A percentile compares a stretch with the other conserved stretches of the same genome.
These are phyloP conservation scores for Agrilus planipennis DNA, from an alignment of 1,140 invertebrate genomes.

Conservation along the genomic window DNA sequence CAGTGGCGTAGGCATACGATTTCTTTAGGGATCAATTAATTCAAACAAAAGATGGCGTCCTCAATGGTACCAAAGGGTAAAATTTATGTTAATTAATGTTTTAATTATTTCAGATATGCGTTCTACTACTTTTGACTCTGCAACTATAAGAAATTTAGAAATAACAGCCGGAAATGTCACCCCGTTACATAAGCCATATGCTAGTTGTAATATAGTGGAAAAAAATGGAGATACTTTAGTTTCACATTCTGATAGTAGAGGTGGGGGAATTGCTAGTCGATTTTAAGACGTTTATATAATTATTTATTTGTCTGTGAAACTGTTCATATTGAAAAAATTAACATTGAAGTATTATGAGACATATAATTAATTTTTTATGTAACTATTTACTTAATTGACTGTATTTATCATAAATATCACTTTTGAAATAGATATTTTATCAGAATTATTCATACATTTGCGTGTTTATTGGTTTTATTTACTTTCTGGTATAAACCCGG, in stretches of 20 bases:
- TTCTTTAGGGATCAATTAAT: not conserved
- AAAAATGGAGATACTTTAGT: slow-evolving; percentile 42
- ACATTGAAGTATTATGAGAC: too few relatives aligned
- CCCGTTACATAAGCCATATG: slow-evolving; percentile 35
- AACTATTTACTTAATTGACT: too few relatives aligned
- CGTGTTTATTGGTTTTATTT: too few relatives aligned
- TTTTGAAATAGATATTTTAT: too few relatives aligned
- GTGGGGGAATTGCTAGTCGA: slow-evolving; percentile 47
- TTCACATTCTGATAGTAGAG: slow-evolving; percentile 52
- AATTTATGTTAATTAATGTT: slow-evolving; percentile 1
- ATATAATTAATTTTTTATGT: too few relatives aligned
- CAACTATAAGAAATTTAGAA: slow-evolving; percentile 16
- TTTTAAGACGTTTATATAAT: too few relatives aligned
- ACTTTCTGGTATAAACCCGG: too few relatives aligned
- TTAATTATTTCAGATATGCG: slow-evolving; percentile 22
- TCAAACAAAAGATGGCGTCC: slow-evolving; percentile 1
- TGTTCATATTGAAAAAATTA: too few relatives aligned
- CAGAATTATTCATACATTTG: too few relatives aligned
- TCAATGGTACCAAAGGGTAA: not conserved
- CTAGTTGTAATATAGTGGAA: slow-evolving; percentile 45
- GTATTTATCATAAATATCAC: too few relatives aligned
- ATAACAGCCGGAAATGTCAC: slow-evolving; percentile 9
- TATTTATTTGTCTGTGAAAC: too few relatives aligned
- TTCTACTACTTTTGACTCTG: slow-evolving; percentile 20
- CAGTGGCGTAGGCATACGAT: not conserved